Evolutionary conservation across 2,797 vertebrate species (phyloP), one percentile per base, ranked within the genome.

Genomic region (Notolabrus celidotus): DNA sequence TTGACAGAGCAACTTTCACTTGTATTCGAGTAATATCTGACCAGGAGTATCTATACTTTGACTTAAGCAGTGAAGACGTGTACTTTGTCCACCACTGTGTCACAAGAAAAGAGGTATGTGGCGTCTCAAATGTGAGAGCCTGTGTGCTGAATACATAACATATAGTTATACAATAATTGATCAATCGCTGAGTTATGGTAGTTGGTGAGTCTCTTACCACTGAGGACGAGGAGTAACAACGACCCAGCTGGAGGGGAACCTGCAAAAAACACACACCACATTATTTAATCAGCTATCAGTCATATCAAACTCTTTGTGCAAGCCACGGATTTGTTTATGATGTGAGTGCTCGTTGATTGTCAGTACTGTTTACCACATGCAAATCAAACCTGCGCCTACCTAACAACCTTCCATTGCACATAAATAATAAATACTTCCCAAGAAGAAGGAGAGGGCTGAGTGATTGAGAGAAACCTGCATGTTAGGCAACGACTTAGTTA

Each of bases 211-310:
- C 11, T 82, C 94, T 95, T 83, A 96, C 95, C 93, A 84, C 91
- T 50, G 95, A 93, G 55, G 93, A 93, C 34, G 93, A 93, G 36
- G 93, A 92, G 58, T 90, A 92, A 87, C 93, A 95, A 27, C 88
- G 86, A 57, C 88, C 91, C 67, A 93, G 76, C 64, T 92, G 93
- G 3, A 88, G 61, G 55, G 89, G 82, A 43, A 90, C 86, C 95
- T 96, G 83, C 29, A 85, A 80, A 8, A 54, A 62, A 49, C 58
- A 19, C 50, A 84, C 31, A 80, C 20, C 41, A 55, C 2, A 55
- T 4, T 20, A 47, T 55, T 42, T 34, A 61, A 19, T 27, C n/a
- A 45, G 54, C 39, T 45, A 23, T 11, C 67, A 17, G 8, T 59
- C 5, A 31, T 7, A 16, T 42, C 10, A 15, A 58, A 43, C 7